A percentile compares a stretch with the other conserved stretches of the same genome.
phyloP scores from a whole-genome alignment of 2,888 invertebrate genomes.

The Heliconius ethilla region DNA sequence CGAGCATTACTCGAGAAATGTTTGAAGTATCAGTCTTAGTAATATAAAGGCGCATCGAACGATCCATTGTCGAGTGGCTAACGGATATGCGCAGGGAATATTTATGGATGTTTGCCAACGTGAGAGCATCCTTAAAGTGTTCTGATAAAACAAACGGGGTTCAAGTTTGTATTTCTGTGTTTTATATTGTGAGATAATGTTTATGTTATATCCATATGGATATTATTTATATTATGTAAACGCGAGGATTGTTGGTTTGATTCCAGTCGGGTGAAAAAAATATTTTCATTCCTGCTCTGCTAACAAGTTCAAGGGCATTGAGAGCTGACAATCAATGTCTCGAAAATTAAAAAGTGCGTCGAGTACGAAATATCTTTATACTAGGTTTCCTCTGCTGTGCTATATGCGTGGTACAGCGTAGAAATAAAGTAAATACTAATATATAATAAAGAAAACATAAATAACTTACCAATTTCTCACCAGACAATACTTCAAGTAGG shows the following conservation, averaged over 20 bases:
- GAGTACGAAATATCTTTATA: background rate
- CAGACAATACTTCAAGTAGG: slow-evolving; percentile 95
- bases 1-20: slow-evolving; percentile 34
- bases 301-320: too few species aligned
- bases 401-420: background rate
- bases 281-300: too few species aligned
- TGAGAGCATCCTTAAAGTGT: slow-evolving; percentile 35
- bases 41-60: slow-evolving; percentile 29
- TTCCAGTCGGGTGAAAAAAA: too few species aligned
- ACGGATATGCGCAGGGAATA: slow-evolving; percentile 37
- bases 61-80: slow-evolving; percentile 42
- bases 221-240: background rate
- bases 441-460: background rate
- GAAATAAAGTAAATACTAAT: background rate
- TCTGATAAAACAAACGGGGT: background rate
- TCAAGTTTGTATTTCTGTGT: background rate
- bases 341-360: too few species aligned
- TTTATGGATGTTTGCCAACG: slow-evolving; percentile 39
- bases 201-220: too few species aligned
- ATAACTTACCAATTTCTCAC: slow-evolving; percentile 92
- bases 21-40: slow-evolving; percentile 35
- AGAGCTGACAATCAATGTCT: too few species aligned
- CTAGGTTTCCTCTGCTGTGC: background rate
- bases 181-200: background rate
- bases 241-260: background rate